Evolutionary conservation across 2,113 vertebrate genomes (phyloP), one percentile per base, ranked within the genome.

Genomic region (Anarrhichthys ocellatus): DNA sequence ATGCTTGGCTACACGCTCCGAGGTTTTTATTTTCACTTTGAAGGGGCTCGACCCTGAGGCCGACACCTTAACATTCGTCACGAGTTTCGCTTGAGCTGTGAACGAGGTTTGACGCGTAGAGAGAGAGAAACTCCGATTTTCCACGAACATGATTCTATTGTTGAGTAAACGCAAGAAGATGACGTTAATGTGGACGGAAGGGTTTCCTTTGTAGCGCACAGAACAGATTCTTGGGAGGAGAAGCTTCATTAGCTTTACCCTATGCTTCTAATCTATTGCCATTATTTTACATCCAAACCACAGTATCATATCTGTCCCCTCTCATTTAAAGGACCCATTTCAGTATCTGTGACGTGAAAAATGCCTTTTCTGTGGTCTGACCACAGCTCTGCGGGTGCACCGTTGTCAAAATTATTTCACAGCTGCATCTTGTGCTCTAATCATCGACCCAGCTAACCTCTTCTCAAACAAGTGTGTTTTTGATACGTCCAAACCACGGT

Each of bases 201-300:
- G 63, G 50, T 70, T 48, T 58, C 68, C 29, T 34, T 65, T 4
- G n/a, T 38, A 32, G 24, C 8, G 8, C n/a, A 40, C 46, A 13
- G 15, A 46, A 54, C 50, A 48, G 48, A 64, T 13, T 29, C 29
- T 44, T 18, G 11, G 44, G 44, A 54, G 32, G 44, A 59, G 24
- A 65, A 27, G 54, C 62, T 48, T 69, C 62, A 67, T 64, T 70
- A 50, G 50, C 1, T 80, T 70, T 66, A 20, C 38, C 62, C 40
- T 68, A 67, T 73, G 42, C 38, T 18, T 81, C 34, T 56, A 9
- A 76, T 79, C 75, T 22, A 0, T 11, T 74, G 38, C 42, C 34
- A 34, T 75, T 64, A 7, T 68, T 85, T 78, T 74, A 36, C 34
- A 78, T 9, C 20, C 38, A 68, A 67, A 69, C 63, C 71, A 48